Evolutionary conservation across 64 coral and sea anemone species (phyloP).

Genomic region (Astreopora myriophthalma): DNA sequence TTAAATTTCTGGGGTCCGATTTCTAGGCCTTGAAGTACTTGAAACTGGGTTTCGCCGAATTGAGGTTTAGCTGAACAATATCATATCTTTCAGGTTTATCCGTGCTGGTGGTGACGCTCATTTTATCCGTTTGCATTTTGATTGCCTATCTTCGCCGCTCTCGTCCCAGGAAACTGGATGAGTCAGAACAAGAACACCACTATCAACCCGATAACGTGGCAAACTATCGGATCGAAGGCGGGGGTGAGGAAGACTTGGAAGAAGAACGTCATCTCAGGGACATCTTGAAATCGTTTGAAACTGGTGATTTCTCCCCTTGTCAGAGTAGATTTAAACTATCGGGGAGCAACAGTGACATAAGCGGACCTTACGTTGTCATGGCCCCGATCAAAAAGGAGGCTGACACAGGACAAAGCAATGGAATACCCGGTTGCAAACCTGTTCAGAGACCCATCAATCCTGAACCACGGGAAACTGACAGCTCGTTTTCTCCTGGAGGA

Average conservation of each 20-base stretch:
- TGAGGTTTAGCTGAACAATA: too few species aligned
- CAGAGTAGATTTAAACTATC: constrained; percentile 11
- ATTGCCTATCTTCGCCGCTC: constrained; percentile 66
- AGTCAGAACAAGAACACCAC: constrained; percentile 43
- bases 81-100: constrained; percentile 64
- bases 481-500: background rate
- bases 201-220: constrained; percentile 84
- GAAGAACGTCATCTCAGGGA: constrained; percentile 40
- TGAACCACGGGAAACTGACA: background rate
- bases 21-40: too few species aligned
- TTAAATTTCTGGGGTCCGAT: too few species aligned
- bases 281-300: constrained; percentile 50
- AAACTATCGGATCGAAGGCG: constrained; percentile 88
- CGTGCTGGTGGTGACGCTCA: constrained; percentile 58
- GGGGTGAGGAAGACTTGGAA: constrained; percentile 76
- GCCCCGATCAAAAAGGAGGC: constrained; percentile 6
- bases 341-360: constrained; percentile 15
- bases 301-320: constrained; percentile 10
- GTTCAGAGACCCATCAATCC: background rate
- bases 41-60: too few species aligned
- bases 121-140: constrained; percentile 61
- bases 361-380: background rate
- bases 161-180: constrained; percentile 16
- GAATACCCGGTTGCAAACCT: background rate
- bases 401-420: background rate